A percentile compares a stretch with the other conserved stretches of the same genome.
phyloP scores from a whole-genome alignment of 2,888 invertebrate species.

The Habroteleia sp. region DNA sequence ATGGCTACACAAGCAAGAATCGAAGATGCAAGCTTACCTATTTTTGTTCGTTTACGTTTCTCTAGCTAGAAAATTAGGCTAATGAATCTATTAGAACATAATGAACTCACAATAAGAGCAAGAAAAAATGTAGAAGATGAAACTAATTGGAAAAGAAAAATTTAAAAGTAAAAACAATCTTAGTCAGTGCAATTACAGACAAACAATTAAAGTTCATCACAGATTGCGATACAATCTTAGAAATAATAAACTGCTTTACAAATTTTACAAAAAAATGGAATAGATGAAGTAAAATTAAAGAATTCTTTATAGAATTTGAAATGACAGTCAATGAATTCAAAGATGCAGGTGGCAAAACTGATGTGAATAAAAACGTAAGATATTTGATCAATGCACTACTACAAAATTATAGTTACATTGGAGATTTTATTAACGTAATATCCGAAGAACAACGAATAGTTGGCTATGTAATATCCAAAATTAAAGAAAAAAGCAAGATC shows the following conservation, averaged over 20 bases:
- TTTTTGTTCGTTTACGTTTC: conserved; percentile 56
- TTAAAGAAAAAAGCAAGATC: conserved; percentile 44
- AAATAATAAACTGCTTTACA: conserved; percentile 63
- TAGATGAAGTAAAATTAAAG: conserved; percentile 49
- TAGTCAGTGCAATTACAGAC: conserved; percentile 50
- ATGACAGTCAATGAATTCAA: conserved; percentile 65
- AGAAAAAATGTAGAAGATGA: conserved; percentile 9
- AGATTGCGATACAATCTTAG: conserved; percentile 48
- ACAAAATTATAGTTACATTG: conserved; percentile 63
- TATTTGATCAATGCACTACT: conserved; percentile 67
- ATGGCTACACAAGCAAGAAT: conserved; percentile 21
- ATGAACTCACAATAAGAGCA: conserved; percentile 43
- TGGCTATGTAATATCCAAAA: conserved; percentile 67
- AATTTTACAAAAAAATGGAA: conserved; percentile 57
- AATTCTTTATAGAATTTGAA: conserved; percentile 67
- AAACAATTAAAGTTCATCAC: conserved; percentile 59
- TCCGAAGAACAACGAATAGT: conserved; percentile 65
- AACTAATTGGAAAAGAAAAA: conserved; percentile 46
- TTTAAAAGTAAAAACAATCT: conserved; percentile 57
- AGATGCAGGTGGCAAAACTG: conserved; percentile 61
- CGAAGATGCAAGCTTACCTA: conserved; percentile 44
- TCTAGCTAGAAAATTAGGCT: conserved; percentile 58
- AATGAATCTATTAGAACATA: conserved; percentile 49
- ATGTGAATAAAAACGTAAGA: conserved; percentile 64
- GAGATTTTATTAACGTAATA: conserved; percentile 66